Percentiles rank a stretch among this genome's conserved stretches.
phyloP scores from a whole-genome alignment of 2,113 vertebrate species.

The Pongo abelii region DNA sequence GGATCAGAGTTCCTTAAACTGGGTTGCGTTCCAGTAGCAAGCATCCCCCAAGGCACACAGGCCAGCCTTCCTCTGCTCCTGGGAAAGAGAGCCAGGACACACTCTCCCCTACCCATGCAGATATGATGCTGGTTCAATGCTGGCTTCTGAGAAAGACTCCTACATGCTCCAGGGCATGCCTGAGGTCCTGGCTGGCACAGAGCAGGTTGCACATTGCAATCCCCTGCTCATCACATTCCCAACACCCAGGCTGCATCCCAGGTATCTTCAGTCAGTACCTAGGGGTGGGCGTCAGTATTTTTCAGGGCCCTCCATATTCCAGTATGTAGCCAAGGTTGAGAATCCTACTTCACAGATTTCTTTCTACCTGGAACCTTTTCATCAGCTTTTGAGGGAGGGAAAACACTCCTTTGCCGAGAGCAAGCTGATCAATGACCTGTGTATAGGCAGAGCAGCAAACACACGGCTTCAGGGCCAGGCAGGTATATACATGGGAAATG shows the following conservation, averaged over 20 bases:
- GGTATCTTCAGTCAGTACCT: neutral
- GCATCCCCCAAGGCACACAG: rapidly evolving
- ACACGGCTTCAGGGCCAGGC: neutral
- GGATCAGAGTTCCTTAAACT: neutral
- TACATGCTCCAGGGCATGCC: rapidly evolving
- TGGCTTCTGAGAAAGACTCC: neutral
- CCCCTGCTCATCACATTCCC: rapidly evolving
- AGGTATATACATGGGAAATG: neutral
- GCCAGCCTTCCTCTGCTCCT: neutral
- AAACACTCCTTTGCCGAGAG: neutral
- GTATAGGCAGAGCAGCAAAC: neutral
- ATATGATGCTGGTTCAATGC: neutral
- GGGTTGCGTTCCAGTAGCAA: neutral
- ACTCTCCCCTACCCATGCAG: neutral
- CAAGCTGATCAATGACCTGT: neutral
- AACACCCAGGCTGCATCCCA: neutral
- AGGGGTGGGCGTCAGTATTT: neutral
- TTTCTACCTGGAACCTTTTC: neutral
- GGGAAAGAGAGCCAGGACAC: neutral
- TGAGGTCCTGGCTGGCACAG: neutral
- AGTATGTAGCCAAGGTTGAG: neutral
- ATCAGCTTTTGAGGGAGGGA: neutral
- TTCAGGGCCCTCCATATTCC: neutral
- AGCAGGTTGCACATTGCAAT: neutral
- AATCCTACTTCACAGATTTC: neutral